Percentiles rank a stretch among this genome's conserved stretches.
phyloP scores from a whole-genome alignment of 2,113 vertebrate species.

The Bagarius yarrelli region DNA sequence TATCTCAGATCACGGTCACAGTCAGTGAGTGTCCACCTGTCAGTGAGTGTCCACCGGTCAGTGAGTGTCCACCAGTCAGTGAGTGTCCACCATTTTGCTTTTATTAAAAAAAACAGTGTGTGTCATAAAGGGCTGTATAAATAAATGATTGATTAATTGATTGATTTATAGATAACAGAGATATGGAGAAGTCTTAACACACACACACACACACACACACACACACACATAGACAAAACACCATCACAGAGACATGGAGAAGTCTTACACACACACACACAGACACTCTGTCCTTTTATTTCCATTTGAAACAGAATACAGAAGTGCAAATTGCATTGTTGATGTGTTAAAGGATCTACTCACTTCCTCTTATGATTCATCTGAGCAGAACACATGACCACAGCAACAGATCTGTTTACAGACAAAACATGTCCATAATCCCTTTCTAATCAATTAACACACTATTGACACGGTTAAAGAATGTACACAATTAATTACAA shows the following conservation, averaged over 20 bases:
- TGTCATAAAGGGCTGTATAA: no score
- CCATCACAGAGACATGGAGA: background rate
- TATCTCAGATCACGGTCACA: no score
- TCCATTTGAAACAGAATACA: slow-evolving; percentile 47
- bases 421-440: background rate
- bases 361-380: slow-evolving; percentile 73
- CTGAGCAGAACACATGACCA: slow-evolving; percentile 56
- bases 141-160: no score
- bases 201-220: no score
- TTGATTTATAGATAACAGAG: background rate
- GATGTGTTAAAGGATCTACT: slow-evolving; percentile 60
- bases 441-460: background rate
- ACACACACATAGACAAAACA: no score
- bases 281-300: background rate
- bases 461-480: background rate
- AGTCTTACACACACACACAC: background rate
- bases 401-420: background rate
- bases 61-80: no score
- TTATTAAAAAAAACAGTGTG: no score
- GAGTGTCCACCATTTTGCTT: no score
- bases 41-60: no score
- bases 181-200: no score
- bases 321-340: slow-evolving; percentile 75
- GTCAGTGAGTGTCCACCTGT: no score
- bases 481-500: background rate